These are phyloP conservation scores for Platerodrilus igneus DNA, from an alignment of 2,888 invertebrate genomes.

Conservation along the genomic window DNA sequence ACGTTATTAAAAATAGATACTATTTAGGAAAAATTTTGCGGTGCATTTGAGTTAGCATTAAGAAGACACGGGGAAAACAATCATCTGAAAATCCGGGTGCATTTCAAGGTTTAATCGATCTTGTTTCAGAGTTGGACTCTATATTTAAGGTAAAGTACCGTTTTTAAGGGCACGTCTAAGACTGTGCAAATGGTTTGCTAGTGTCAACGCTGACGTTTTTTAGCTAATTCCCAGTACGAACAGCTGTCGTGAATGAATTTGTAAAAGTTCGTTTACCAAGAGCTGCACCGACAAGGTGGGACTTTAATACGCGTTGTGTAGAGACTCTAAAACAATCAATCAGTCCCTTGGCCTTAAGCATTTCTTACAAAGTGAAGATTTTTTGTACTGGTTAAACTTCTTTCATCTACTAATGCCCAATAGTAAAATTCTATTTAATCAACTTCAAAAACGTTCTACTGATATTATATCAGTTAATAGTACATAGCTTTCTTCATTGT, in stretches of 20 bases:
- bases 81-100: constrained; percentile 30
- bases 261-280: constrained; percentile 12
- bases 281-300: constrained; percentile 16
- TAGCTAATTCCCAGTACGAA: neutral
- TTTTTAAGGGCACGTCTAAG: constrained; percentile 36
- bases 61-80: constrained; percentile 34
- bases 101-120: constrained; percentile 35
- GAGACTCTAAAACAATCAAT: constrained; percentile 9
- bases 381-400: constrained; percentile 14
- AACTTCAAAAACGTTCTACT: constrained; percentile 6
- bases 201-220: constrained; percentile 30
- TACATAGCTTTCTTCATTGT: constrained; percentile 9
- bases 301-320: constrained; percentile 21
- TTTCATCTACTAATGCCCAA: constrained; percentile 11
- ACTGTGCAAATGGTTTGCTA: no score
- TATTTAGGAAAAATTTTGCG: constrained; percentile 33
- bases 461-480: constrained; percentile 9
- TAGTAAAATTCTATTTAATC: constrained; percentile 10
- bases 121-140: constrained; percentile 31
- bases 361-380: constrained; percentile 13
- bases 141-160: constrained; percentile 27
- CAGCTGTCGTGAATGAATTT: constrained; percentile 10
- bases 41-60: constrained; percentile 36
- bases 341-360: constrained; percentile 5
- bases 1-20: constrained; percentile 28